Base-by-base conservation (phyloP, 2,113 vertebrate genomes). In the Rhea americana region DNA sequence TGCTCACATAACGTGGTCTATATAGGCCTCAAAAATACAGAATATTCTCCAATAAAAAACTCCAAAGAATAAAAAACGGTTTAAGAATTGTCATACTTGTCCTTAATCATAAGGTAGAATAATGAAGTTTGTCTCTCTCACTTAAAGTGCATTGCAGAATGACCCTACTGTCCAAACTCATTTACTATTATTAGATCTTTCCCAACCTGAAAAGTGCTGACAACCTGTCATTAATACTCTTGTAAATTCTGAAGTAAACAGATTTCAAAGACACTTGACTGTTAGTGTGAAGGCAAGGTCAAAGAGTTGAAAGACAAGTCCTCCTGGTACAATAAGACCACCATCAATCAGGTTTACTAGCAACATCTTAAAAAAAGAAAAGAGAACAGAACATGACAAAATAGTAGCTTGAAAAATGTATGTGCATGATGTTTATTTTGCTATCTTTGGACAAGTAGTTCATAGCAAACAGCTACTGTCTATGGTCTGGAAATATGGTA, bases 181-280 rank as follows among this genome's bases (percentile, higher is more conserved):
- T 94, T 96, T 89, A 20, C 83, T 91, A 50, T 90, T 93, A 87
- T 96, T 96, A 79, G 80, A 63, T 89, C 77, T 93, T 95, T 82
- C 68, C 72, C 75, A 83, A 92, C 76, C 39, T 95, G 71, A 93
- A 72, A 95, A 62, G 19, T 84, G 65, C 94, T 96, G 95, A 91
- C 88, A 85, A 87, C 59, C 73, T 96, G 90, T 94, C 95, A 87
- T 93, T 96, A 95, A 80, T 94, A 79, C 41, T 93, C 83, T 81
- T 89, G 83, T 85, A 96, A 91, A 93, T 89, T 93, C 87, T 94
- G 91, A 92, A 95, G 88, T 96, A 95, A 97, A 96, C 93, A 93
- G 86, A 87, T 96, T 94, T 95, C 93, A 94, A 93, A 96, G 93
- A 30, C 63, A 41, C 48, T 94, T 3, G 7, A 74, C 71, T 90